Base-by-base conservation (phyloP, 2,797 vertebrate genomes). In the Falco naumanni region DNA sequence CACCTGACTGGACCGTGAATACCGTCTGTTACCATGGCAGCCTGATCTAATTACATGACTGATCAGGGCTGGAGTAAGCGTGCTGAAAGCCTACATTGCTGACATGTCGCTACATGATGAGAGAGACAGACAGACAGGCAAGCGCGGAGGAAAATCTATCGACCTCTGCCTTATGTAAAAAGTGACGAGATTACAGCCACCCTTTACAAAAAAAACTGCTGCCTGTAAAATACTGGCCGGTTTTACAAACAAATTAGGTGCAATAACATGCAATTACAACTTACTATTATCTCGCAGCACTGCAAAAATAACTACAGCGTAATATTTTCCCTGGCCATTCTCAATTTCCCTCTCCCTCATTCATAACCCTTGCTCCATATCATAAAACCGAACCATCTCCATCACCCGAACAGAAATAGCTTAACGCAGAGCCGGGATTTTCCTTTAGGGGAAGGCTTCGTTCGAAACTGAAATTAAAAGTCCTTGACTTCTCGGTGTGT, bases 21-120 rank as follows among this genome's bases (percentile, higher is more conserved):
- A 97, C 97, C 96, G 97, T 98, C 98, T 98, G 98, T 98, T 98
- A 97, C 98, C 98, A 98, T 98, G 98, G 98, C 97, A 98, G 97
- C 98, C 96, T 95, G 97, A 98, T 98, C 98, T 98, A 98, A 98
- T 98, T 98, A 98, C 98, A 98, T 92, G 97, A 98, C 97, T 97
- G 98, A 98, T 98, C 97, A 91, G 97, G 97, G 96, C 95, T 96
- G 91, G 97, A 98, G 97, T 97, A 97, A 97, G 97, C 92, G 93
- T 91, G 91, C 88, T 61, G 97, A 96, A 97, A 98, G 95, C 96
- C 96, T 96, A 97, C 96, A 96, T 97, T 87, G 82, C 94, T 95
- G 97, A 98, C 98, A 97, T 96, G 95, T 96, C 97, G 93, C 95
- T 97, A 91, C 95, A 94, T n/a, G 97, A 97, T 31, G 95, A 87